Base-by-base conservation (phyloP, 2,797 vertebrate species). In the Clarias pachynema region DNA sequence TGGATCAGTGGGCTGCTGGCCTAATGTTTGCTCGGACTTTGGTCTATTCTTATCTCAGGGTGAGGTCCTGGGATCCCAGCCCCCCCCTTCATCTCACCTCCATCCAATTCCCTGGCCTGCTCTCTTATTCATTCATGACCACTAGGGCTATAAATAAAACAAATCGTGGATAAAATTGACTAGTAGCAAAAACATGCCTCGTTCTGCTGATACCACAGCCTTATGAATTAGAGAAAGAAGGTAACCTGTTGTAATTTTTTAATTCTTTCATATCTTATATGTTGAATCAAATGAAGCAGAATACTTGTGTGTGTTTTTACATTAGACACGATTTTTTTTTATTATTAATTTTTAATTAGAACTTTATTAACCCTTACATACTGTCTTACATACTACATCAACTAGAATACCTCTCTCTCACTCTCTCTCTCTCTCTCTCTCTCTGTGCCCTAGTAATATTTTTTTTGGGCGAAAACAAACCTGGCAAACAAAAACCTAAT, bases 31-130 rank as follows among this genome's bases (percentile, higher is more conserved):
- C 89, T 92, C 24, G 83, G 94, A 96, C 95, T 96, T 96, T 96
- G 94, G 92, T 87, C 94, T 80, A 65, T 65, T 87, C 93, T 96
- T 96, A 96, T 96, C 95, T 89, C 89, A 90, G 90, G 91, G 93
- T 93, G 93, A 94, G 94, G 94, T 92, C 90, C 91, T 92, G 93
- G 93, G 93, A 93, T 94, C 92, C 91, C 92, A 91, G 89, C 29
- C 18, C 68, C 22, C 70, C 31, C 2, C 14, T n/a, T 10, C 37
- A 29, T 31, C 18, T 73, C 65, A 62, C 59, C 65, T 86, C 81
- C 22, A n/a, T 85, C 79, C 37, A 40, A 31, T 59, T 77, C 74
- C 29, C 68, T 53, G 9, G 53, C 83, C 40, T 14, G 20, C 37
- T 69, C 62, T 62, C n/a, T 75, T n/a, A 29, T 49, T 63, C 8